Conservation (phyloP, 2,797 vertebrate species). For the Atherinosoma microstoma region DNA sequence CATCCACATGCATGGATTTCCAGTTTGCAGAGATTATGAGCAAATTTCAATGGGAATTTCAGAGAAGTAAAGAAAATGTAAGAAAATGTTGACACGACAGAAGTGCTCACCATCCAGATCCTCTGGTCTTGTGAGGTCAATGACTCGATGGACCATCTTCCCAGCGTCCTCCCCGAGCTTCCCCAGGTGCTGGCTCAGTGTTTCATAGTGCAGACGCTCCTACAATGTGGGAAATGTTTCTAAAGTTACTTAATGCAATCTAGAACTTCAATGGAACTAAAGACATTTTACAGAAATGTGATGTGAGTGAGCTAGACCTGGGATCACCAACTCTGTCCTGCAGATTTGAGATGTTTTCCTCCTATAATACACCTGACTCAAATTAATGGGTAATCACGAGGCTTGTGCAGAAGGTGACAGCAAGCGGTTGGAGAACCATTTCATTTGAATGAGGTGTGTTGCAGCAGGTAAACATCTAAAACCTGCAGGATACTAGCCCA, state of each 20-base stretch:
- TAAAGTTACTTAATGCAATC: not conserved
- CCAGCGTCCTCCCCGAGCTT: constrained; percentile 90
- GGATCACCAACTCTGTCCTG: not conserved
- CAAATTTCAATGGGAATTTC: not conserved
- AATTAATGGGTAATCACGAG: not conserved
- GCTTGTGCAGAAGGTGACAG: not conserved
- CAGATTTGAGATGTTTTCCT: not conserved
- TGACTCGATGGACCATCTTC: constrained; percentile 94
- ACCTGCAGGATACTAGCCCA: too few species aligned
- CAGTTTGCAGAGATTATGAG: not conserved
- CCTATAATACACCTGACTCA: not conserved
- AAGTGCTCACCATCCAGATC: constrained; percentile 89
- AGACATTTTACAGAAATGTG: not conserved
- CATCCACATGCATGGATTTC: not conserved
- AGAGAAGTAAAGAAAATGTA: too few species aligned
- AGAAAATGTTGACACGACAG: not conserved
- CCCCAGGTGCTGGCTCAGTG: constrained; percentile 90
- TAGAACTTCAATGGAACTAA: not conserved
- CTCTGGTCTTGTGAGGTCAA: constrained; percentile 94
- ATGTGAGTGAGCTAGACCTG: not conserved
- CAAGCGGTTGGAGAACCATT: not conserved
- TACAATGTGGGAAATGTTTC: constrained; percentile 48
- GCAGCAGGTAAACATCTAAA: not conserved
- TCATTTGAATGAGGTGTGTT: not conserved
- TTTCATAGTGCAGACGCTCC: constrained; percentile 94